Percentiles rank a stretch among this genome's conserved stretches.
Evolutionary conservation across 1,140 invertebrate species (phyloP).

Genomic region (Homalodisca vitripennis): DNA sequence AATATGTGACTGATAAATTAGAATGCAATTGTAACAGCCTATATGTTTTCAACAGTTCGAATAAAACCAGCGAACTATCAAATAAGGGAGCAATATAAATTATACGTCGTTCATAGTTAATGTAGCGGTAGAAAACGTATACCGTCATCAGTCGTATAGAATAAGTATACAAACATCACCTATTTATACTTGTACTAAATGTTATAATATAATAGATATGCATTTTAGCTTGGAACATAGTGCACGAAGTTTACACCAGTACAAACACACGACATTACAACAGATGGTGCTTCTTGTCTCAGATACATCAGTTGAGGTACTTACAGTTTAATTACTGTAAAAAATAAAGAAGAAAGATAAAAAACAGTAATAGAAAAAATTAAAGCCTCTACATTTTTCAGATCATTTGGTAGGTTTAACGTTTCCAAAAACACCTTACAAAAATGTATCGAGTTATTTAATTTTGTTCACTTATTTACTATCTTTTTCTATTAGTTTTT

Average conservation of each 20-base stretch:
- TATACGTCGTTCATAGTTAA: background rate
- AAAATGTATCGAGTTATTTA: background rate
- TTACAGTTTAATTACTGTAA: background rate
- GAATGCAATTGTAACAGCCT: background rate
- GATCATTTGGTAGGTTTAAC: background rate
- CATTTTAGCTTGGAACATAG: constrained; percentile 4
- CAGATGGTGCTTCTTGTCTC: background rate
- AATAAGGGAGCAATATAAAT: background rate
- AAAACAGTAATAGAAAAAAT: background rate
- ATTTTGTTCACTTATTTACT: background rate
- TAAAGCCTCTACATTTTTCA: background rate
- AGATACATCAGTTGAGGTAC: background rate
- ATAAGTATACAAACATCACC: background rate
- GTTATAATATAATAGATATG: constrained; percentile 12
- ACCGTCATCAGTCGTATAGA: background rate
- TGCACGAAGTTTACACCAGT: constrained; percentile 8
- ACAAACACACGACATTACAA: constrained; percentile 6
- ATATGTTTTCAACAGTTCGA: background rate
- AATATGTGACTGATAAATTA: too few relatives aligned
- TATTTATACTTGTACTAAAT: background rate
- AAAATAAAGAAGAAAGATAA: background rate
- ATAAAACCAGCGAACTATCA: background rate
- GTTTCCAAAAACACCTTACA: background rate
- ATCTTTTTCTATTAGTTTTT: constrained; percentile 29
- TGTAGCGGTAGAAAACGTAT: background rate